Conservation (phyloP, 2,888 invertebrate genomes). For the Lottia scabra region DNA sequence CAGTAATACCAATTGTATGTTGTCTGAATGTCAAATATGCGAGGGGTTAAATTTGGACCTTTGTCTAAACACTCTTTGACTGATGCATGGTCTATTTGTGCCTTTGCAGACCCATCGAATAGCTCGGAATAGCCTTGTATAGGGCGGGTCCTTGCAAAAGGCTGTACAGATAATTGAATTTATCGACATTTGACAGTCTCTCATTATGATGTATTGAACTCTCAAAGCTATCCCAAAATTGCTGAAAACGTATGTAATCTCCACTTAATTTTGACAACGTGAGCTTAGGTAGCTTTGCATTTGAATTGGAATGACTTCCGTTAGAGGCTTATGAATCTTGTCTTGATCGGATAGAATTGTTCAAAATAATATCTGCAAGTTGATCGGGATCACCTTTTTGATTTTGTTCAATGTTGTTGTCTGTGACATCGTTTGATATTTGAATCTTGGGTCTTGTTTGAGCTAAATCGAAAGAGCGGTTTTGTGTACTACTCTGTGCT, state of each 20-base stretch:
- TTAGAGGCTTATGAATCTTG: not conserved
- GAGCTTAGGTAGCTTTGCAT: not conserved
- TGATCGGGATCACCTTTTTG: too few relatives aligned
- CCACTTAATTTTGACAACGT: not conserved
- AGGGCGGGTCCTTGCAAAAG: not conserved
- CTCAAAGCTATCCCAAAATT: not conserved
- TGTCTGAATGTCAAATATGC: too few relatives aligned
- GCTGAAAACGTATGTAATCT: not conserved
- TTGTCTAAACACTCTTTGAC: slow-evolving; percentile 5
- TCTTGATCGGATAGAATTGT: not conserved
- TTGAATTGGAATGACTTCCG: not conserved
- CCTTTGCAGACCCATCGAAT: slow-evolving; percentile 6
- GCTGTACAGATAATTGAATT: not conserved
- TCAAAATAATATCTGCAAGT: not conserved
- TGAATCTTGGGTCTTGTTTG: not conserved
- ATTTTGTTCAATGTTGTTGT: not conserved
- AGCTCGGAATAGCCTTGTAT: not conserved
- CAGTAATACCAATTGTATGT: too few relatives aligned
- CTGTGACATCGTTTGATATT: not conserved
- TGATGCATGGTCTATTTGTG: not conserved
- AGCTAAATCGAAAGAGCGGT: not conserved
- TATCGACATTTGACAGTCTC: not conserved
- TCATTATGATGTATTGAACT: not conserved
- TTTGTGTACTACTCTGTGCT: not conserved
- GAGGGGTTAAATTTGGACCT: not conserved